Percentiles rank a stretch among this genome's conserved stretches.
phyloP scores from a whole-genome alignment of 2,113 vertebrate genomes.

The Varanus komodoensis region DNA sequence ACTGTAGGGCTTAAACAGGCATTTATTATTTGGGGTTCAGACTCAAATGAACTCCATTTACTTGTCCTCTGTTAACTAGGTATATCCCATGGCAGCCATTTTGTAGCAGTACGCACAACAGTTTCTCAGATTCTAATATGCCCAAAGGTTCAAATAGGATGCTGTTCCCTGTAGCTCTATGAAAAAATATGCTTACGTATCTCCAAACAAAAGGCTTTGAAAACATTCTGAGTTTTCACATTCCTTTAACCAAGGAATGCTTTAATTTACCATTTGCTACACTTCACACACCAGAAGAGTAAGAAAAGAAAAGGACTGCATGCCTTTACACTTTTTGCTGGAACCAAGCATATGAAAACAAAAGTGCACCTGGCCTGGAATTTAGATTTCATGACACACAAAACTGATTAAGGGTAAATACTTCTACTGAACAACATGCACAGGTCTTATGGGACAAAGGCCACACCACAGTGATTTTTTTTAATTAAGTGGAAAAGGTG shows the following conservation, averaged over 20 bases:
- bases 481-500: constrained; percentile 43
- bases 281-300: constrained; percentile 30
- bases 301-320: not conserved
- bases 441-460: constrained; percentile 21
- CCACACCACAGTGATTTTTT: constrained; percentile 36
- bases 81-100: not conserved
- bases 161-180: not conserved
- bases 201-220: constrained; percentile 22
- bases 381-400: constrained; percentile 44
- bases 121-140: not conserved
- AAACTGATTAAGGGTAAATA: constrained; percentile 40
- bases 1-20: not conserved
- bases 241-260: constrained; percentile 14
- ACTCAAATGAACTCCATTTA: not conserved
- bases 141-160: not conserved
- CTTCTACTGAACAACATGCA: constrained; percentile 11
- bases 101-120: not conserved
- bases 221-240: not conserved
- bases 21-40: not conserved
- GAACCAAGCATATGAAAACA: constrained; percentile 13
- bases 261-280: constrained; percentile 46
- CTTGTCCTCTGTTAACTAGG: not conserved
- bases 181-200: not conserved
- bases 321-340: constrained; percentile 35
- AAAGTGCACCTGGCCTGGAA: constrained; percentile 38